Percentiles rank a stretch among this genome's conserved stretches.
phyloP scores from a whole-genome alignment of 1,140 invertebrate genomes.

The Galendromus occidentalis region DNA sequence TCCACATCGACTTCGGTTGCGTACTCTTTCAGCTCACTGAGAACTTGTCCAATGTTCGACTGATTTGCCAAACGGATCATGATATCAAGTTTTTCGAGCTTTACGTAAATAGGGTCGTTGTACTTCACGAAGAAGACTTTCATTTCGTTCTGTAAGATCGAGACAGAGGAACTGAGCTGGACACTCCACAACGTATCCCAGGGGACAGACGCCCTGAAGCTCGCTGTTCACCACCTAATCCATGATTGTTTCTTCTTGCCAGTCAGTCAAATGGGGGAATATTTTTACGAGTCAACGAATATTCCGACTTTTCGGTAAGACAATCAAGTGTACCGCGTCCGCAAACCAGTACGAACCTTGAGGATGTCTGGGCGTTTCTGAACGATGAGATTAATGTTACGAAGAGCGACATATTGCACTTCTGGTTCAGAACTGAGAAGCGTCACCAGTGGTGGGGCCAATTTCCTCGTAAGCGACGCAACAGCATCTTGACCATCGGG shows the following conservation, averaged over 20 bases:
- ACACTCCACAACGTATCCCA: too few relatives aligned
- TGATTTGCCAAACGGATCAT: constrained; percentile 98
- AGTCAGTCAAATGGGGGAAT: too few relatives aligned
- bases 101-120: constrained; percentile 99
- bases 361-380: constrained; percentile 95
- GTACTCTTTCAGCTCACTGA: constrained; percentile 97
- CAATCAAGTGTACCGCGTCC: too few relatives aligned
- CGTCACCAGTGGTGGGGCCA: constrained; percentile 95
- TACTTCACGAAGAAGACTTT: constrained; percentile 99
- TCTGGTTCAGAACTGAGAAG: constrained; percentile 93
- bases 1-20: constrained; percentile 99
- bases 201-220: too few relatives aligned
- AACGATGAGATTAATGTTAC: constrained; percentile 98
- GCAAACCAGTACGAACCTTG: constrained; percentile 41
- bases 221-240: too few relatives aligned
- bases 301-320: too few relatives aligned
- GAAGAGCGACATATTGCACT: constrained; percentile 90
- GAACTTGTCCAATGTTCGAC: constrained; percentile 91
- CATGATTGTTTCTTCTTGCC: too few relatives aligned
- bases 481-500: constrained; percentile 68
- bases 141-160: constrained; percentile 60
- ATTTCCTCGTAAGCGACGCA: constrained; percentile 76
- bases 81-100: constrained; percentile 96
- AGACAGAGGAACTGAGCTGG: too few relatives aligned
- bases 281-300: too few relatives aligned